phyloP scores from a whole-genome alignment of 2,113 vertebrate genomes.

The Oophaga pumilio region DNA sequence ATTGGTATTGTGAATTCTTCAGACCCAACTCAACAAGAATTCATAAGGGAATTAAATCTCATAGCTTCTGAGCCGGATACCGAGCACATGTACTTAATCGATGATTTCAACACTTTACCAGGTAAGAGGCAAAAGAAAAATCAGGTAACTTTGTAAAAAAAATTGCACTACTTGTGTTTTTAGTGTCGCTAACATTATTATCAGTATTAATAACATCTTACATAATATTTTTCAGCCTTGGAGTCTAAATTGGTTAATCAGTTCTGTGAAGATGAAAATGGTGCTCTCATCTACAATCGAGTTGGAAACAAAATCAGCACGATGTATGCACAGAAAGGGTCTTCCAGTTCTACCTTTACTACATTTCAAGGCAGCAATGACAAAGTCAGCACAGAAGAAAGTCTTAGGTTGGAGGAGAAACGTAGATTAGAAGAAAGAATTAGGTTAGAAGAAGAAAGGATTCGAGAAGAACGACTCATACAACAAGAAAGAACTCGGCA shows the following conservation, averaged over 20 bases:
- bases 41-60: constrained; percentile 84
- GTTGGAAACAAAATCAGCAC: constrained; percentile 72
- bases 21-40: constrained; percentile 82
- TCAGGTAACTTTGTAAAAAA: neutral
- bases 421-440: constrained; percentile 26
- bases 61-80: constrained; percentile 89
- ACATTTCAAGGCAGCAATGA: constrained; percentile 58
- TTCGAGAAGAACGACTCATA: neutral
- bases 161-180: neutral
- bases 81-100: constrained; percentile 88
- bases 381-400: neutral
- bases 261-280: constrained; percentile 90
- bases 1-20: constrained; percentile 86
- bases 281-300: constrained; percentile 78
- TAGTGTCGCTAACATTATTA: neutral
- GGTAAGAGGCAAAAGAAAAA: constrained; percentile 66
- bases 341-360: constrained; percentile 59
- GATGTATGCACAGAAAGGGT: constrained; percentile 58
- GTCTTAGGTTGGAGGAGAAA: constrained; percentile 2
- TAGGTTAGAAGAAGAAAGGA: constrained; percentile 27
- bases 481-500: constrained; percentile 2
- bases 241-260: constrained; percentile 88
- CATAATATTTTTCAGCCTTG: constrained; percentile 70
- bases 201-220: neutral
- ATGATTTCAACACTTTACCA: constrained; percentile 88